Evolutionary conservation across 2,888 invertebrate species (phyloP), one percentile per base, ranked within the genome.

Genomic region (Ormyrus pomaceus): DNA sequence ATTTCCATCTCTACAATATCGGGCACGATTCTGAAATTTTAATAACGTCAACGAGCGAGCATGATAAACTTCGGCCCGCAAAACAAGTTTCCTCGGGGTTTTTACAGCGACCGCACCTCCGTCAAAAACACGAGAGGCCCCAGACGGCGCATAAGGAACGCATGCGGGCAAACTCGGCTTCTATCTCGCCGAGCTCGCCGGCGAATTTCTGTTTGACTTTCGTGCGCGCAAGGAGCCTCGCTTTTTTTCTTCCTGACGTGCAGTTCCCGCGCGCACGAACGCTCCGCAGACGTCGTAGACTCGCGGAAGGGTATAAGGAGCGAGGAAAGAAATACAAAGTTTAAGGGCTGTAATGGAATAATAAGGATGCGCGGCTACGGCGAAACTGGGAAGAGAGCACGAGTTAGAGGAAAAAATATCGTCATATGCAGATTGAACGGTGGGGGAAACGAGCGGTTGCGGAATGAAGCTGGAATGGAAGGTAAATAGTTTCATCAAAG

Each of bases 151-250:
- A 59, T 59, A 13, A 76, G 34, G 2, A 34, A 56, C 51, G 10
- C 55, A 56, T 5, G 19, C 53, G 34, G 34, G 34, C 34, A 34
- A 34, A 61, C 61, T 7, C 34, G 34, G 0, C 34, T 19, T 8
- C 66, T 3, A 5, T 19, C 19, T 11, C 8, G 66, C 66, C 45
- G 61, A 71, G 50, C 59, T 59, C n/a, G 11, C 51, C 34, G 69
- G 10, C 48, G 48, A 61, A 61, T 68, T 69, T 74, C 62, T 69
- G 55, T 69, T 79, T 69, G 69, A 79, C 73, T 74, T 73, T 69
- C 7, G 19, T n/a, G 55, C 34, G 64, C 48, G 69, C 19, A 1
- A 48, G 62, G 34, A 66, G 9, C 56, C 62, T 73, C 64, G 69
- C 74, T 69, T 69, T 74, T 62, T 19, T 71, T 71, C 34, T 58